Evolutionary conservation across 2,888 invertebrate species (phyloP).

Genomic region (Anaspis maculata): DNA sequence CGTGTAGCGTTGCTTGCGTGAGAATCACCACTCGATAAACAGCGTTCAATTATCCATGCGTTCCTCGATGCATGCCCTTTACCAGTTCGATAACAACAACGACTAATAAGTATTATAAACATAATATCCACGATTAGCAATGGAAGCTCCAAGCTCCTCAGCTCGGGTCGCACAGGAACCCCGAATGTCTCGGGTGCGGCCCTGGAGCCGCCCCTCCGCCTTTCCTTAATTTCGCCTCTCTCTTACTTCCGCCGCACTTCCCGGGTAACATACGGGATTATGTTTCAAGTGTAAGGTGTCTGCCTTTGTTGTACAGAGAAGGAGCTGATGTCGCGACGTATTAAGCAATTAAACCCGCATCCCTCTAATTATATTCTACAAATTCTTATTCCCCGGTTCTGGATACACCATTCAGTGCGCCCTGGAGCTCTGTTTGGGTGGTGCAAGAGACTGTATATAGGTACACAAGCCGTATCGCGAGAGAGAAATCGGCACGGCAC

Average conservation of each 20-base stretch:
- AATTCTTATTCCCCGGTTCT: constrained; percentile 15
- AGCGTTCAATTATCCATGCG: too few species aligned
- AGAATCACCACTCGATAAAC: too few species aligned
- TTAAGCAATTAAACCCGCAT: constrained; percentile 26
- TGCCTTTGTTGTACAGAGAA: constrained; percentile 18
- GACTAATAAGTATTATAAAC: too few species aligned
- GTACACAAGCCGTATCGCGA: too few species aligned
- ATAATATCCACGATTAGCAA: too few species aligned
- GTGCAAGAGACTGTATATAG: too few species aligned
- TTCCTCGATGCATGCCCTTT: too few species aligned
- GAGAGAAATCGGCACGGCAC: too few species aligned
- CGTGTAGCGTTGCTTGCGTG: too few species aligned
- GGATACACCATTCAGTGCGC: too few species aligned
- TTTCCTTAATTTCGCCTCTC: constrained; percentile 12
- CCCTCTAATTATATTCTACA: constrained; percentile 24
- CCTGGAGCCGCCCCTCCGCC: constrained; percentile 3
- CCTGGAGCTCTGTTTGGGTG: too few species aligned
- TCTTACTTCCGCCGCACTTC: constrained; percentile 10
- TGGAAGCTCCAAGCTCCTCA: constrained; percentile 1
- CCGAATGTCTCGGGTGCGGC: background rate
- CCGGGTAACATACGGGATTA: constrained; percentile 17
- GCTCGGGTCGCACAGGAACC: constrained; percentile 1
- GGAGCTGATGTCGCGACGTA: constrained; percentile 20
- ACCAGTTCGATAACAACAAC: too few species aligned
- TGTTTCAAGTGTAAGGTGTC: constrained; percentile 21